Conservation (phyloP, 2,888 invertebrate species). For the Eugnorisma glareosa region DNA sequence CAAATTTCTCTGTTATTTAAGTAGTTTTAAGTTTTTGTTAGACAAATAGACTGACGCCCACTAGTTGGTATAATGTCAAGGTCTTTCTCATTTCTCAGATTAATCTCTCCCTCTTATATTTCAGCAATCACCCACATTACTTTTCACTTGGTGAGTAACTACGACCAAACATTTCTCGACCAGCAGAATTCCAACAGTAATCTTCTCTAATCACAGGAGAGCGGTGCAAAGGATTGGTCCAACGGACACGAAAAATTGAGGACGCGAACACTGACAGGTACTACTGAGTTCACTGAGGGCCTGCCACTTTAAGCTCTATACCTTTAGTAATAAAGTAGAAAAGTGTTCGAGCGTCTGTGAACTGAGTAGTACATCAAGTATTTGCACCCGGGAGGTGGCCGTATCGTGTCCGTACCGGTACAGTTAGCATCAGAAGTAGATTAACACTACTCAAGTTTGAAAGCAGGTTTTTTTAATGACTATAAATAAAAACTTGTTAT, state of each 20-base stretch:
- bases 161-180: neutral
- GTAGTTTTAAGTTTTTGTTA: neutral
- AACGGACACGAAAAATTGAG: neutral
- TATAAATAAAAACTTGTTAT: too few relatives aligned
- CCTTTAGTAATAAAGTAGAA: too few relatives aligned
- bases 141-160: neutral
- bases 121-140: neutral
- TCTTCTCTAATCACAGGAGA: neutral
- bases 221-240: neutral
- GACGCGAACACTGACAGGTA: too few relatives aligned
- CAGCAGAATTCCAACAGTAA: slow-evolving; percentile 8
- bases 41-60: neutral
- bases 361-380: too few relatives aligned
- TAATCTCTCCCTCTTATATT: neutral
- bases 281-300: too few relatives aligned
- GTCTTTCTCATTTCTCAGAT: neutral
- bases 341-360: too few relatives aligned
- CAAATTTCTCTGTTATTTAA: neutral
- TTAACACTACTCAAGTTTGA: too few relatives aligned
- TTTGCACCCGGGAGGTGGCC: too few relatives aligned
- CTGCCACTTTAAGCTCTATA: too few relatives aligned
- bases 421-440: too few relatives aligned
- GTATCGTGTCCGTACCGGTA: too few relatives aligned
- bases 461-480: too few relatives aligned
- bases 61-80: neutral